Evolutionary conservation across 1,140 invertebrate genomes (phyloP), one percentile per base, ranked within the genome.

Genomic region (Bombus fervidus): DNA sequence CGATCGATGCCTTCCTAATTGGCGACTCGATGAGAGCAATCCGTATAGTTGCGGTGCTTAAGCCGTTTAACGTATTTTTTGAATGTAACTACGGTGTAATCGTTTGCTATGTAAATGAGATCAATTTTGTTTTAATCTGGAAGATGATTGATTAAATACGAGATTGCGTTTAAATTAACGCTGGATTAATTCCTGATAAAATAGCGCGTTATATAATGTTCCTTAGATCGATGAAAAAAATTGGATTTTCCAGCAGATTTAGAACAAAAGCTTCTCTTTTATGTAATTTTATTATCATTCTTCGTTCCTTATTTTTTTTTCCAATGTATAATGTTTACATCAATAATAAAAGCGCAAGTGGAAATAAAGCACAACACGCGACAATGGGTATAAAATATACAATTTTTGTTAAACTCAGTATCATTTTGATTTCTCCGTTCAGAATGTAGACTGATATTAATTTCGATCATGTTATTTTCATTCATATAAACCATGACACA

Each of bases 91-190:
- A 39, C 13, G 25, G 13, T 9, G 25, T 15, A n/a, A 62, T 37
- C 34, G 53, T 78, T 78, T 78, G 37, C 31, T 78, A 31, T 77
- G 59, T 41, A 64, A 62, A 62, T 64, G 8, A 12, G 25, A 53
- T 28, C n/a, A 25, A 34, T 41, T 64, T 59, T 6, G 41, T 3
- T 62, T 59, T 41, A 28, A 77, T 77, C 28, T 18, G 9, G 6
- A 41, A n/a, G n/a, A n/a, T 77, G 53, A 28, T 34, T 77, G 5
- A 66, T 9, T 62, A 77, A 64, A 64, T 64, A 10, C 22, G 25
- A 39, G 34, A 39, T 76, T 22, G 28, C 15, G 41, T 73, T 76
- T 62, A 22, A 15, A 77, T 62, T 18, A 59, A 76, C 34, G 74
- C 13, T 34, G 41, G 9, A 64, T 41, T 10, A 18, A 39, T 31